Evolutionary conservation across 1,140 invertebrate genomes (phyloP).

Genomic region (Spodoptera litura): DNA sequence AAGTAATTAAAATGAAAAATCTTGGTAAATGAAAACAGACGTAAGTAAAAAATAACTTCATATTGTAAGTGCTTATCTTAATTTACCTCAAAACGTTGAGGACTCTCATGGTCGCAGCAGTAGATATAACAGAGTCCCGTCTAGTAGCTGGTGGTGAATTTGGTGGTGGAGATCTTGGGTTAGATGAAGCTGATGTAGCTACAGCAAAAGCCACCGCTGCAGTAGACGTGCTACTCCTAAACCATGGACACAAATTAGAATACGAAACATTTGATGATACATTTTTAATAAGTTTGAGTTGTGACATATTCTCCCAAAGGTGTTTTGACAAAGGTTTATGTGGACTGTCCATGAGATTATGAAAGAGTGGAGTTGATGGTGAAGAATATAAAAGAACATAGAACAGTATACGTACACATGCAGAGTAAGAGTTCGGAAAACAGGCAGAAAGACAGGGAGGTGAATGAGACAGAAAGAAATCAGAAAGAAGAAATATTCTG

Average conservation of each 20-base stretch:
- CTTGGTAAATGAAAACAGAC: too few relatives aligned
- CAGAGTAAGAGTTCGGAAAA: background rate
- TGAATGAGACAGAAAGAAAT: background rate
- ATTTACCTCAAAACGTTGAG: slow-evolving; percentile 92
- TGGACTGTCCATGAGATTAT: slow-evolving; percentile 6
- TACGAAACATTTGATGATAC: background rate
- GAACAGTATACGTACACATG: slow-evolving; percentile 16
- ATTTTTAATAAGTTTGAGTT: background rate
- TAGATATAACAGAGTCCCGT: slow-evolving; percentile 95
- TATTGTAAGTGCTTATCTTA: background rate
- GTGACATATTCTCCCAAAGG: too few relatives aligned
- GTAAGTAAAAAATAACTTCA: too few relatives aligned
- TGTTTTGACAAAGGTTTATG: background rate
- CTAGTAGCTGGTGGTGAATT: slow-evolving; percentile 78
- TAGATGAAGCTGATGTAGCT: slow-evolving; percentile 95
- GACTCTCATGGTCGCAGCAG: slow-evolving; percentile 97
- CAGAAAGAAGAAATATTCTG: background rate
- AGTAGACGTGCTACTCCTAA: slow-evolving; percentile 95
- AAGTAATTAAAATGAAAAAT: background rate
- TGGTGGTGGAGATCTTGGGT: slow-evolving; percentile 87
- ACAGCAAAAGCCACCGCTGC: slow-evolving; percentile 97
- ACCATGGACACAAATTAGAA: slow-evolving; percentile 51
- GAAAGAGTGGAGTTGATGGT: background rate
- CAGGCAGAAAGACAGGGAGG: background rate
- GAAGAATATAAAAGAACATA: slow-evolving; percentile 20